Evolutionary conservation across 2,113 vertebrate species (phyloP).

Genomic region (Bagarius yarrelli): DNA sequence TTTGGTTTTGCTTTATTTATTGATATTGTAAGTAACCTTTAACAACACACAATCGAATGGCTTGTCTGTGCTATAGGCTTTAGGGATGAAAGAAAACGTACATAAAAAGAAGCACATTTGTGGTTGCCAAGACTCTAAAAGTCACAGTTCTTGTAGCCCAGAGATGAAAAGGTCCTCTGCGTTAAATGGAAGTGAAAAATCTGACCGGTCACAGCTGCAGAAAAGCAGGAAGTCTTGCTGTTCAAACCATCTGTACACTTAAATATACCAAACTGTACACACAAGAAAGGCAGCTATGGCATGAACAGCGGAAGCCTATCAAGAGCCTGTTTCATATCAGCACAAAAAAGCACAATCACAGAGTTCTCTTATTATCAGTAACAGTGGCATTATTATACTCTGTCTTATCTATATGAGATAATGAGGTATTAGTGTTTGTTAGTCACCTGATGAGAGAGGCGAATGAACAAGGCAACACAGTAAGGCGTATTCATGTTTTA

Average conservation of each 20-base stretch:
- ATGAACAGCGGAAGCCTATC: not conserved
- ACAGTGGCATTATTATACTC: constrained; percentile 49
- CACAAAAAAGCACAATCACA: not conserved
- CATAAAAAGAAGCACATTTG: not conserved
- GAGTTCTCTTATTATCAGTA: constrained; percentile 54
- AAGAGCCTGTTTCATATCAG: not conserved
- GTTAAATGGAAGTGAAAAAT: constrained; percentile 44
- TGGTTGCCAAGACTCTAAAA: not conserved
- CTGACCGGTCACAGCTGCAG: constrained; percentile 28
- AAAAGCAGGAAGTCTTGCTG: constrained; percentile 32
- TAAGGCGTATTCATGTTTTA: too few species aligned
- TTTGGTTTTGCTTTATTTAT: not conserved
- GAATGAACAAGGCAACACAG: constrained; percentile 49
- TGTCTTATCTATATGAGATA: constrained; percentile 62
- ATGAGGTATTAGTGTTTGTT: constrained; percentile 47
- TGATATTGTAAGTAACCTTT: not conserved
- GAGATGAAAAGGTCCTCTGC: constrained; percentile 40
- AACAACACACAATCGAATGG: not conserved
- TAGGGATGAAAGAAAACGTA: too few species aligned
- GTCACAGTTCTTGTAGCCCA: not conserved
- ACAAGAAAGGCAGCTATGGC: not conserved
- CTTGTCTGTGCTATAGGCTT: not conserved
- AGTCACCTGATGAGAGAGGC: constrained; percentile 49
- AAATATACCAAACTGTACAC: not conserved
- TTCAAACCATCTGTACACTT: not conserved